These are phyloP conservation scores for Rousettus leschenaultii DNA, from an alignment of 2,113 vertebrate species.

Conservation along the genomic window DNA sequence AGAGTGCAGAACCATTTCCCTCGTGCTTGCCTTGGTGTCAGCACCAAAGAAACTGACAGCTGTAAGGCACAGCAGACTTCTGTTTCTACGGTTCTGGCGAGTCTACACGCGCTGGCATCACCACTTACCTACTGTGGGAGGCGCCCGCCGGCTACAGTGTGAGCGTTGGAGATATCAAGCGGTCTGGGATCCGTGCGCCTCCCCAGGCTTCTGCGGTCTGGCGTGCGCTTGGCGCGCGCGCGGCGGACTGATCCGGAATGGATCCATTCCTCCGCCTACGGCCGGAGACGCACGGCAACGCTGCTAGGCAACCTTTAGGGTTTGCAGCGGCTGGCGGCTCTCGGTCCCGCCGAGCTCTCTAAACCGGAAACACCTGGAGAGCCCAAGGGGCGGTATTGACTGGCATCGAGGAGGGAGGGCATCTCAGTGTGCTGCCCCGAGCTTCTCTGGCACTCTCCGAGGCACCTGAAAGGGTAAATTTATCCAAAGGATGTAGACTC, in stretches of 20 bases:
- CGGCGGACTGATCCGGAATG: accelerated
- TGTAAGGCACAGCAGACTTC: background rate
- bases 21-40: background rate
- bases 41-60: slow-evolving; percentile 36
- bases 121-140: background rate
- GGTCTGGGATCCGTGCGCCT: accelerated
- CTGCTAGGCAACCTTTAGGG: background rate
- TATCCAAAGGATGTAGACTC: background rate
- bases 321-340: background rate
- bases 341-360: background rate
- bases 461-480: background rate
- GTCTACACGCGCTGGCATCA: background rate
- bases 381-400: accelerated
- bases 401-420: background rate
- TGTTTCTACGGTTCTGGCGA: accelerated
- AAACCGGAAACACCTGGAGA: background rate
- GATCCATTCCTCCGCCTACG: background rate
- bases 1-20: background rate
- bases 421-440: accelerated
- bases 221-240: accelerated
- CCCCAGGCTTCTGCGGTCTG: accelerated
- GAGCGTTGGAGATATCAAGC: accelerated
- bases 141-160: background rate
- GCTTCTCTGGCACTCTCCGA: background rate
- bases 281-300: too few relatives aligned